Conservation (phyloP, 2,113 vertebrate species). For the Ophthalmolycus amberensis region DNA sequence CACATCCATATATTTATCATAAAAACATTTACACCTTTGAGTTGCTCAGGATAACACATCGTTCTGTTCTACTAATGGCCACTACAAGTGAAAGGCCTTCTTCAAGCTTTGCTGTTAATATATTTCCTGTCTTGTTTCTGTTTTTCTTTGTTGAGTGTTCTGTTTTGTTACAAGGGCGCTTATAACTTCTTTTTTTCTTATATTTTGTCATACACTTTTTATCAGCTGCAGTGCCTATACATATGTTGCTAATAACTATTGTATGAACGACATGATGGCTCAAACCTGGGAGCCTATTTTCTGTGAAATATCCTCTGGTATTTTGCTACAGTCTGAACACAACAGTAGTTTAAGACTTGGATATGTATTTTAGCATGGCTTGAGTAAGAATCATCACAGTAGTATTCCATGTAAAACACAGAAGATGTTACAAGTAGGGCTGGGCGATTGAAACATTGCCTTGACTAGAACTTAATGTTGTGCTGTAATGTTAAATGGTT, state of each 20-base stretch:
- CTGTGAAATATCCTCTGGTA: neutral
- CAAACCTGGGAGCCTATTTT: neutral
- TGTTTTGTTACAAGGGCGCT: neutral
- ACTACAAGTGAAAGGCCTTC: neutral
- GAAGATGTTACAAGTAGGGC: neutral
- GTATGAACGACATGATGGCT: neutral
- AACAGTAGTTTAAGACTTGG: neutral
- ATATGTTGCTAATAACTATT: neutral
- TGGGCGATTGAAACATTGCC: neutral
- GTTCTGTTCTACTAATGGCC: neutral
- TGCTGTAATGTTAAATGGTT: neutral
- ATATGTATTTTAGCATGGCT: neutral
- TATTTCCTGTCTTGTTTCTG: neutral
- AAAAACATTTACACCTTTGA: constrained; percentile 14
- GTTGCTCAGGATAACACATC: neutral
- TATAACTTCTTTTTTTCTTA: neutral
- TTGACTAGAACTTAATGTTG: no score
- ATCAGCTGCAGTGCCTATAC: neutral
- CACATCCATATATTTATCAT: constrained; percentile 1
- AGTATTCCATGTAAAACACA: neutral
- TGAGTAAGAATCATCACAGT: neutral
- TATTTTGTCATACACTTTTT: neutral
- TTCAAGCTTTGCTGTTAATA: no score
- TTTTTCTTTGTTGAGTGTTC: neutral
- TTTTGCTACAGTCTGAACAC: neutral